Evolutionary conservation across 2,797 vertebrate species (phyloP).

Genomic region (Sylvilagus floridanus): DNA sequence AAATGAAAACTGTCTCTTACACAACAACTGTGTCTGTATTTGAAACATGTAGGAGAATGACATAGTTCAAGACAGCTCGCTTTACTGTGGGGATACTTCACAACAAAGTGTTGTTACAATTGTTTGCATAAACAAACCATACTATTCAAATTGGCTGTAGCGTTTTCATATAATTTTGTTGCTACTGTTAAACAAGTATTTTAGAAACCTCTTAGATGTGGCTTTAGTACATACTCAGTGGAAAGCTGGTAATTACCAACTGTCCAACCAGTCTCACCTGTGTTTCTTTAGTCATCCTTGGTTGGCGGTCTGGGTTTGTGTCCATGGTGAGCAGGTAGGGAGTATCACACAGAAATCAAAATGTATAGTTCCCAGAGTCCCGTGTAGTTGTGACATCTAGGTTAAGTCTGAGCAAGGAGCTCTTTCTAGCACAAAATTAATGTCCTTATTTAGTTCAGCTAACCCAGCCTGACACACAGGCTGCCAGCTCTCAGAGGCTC

Average conservation of each 20-base stretch:
- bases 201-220: background rate
- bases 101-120: background rate
- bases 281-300: background rate
- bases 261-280: background rate
- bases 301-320: background rate
- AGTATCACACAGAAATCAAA: background rate
- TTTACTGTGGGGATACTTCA: background rate
- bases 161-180: background rate
- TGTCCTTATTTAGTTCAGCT: background rate
- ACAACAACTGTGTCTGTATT: background rate
- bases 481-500: background rate
- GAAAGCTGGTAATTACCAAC: background rate
- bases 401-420: background rate
- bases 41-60: background rate
- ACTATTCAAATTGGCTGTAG: constrained; percentile 30
- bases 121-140: background rate
- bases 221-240: background rate
- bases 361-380: background rate
- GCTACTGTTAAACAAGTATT: background rate
- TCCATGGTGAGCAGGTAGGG: background rate
- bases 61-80: background rate
- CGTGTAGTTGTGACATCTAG: background rate
- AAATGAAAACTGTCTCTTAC: background rate
- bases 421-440: background rate
- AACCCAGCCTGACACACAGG: background rate